These are phyloP conservation scores for Melozone crissalis DNA, from an alignment of 2,113 vertebrate genomes.

Conservation along the genomic window DNA sequence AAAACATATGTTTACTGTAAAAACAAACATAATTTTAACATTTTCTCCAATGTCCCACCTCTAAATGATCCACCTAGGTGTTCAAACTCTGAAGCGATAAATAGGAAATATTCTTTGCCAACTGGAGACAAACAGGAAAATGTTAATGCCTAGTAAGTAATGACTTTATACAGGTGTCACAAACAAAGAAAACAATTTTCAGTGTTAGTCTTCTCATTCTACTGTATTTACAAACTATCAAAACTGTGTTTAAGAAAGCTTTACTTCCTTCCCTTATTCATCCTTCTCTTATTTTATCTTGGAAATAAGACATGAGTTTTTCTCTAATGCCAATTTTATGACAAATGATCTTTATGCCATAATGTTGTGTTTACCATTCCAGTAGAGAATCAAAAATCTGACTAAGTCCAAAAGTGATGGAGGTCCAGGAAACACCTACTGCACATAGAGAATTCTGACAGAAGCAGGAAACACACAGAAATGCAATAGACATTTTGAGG, in stretches of 20 bases:
- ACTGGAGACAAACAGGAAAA: background rate
- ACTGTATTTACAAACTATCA: background rate
- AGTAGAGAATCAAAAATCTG: background rate
- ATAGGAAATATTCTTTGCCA: background rate
- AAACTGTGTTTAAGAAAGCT: background rate
- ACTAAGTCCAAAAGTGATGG: background rate
- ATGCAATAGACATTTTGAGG: background rate
- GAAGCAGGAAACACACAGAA: background rate
- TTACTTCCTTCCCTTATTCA: background rate
- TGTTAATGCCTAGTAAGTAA: rapidly evolving
- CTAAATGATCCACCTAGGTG: background rate
- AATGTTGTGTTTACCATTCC: background rate
- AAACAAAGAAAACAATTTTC: background rate
- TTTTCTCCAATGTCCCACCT: background rate
- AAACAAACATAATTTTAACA: background rate
- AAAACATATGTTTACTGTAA: background rate
- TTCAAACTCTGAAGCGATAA: background rate
- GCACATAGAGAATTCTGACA: background rate
- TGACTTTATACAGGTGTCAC: background rate
- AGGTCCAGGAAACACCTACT: constrained; percentile 1
- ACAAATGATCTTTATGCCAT: background rate
- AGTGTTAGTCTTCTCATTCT: background rate
- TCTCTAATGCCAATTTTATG: background rate
- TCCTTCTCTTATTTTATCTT: background rate
- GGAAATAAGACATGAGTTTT: background rate